Evolutionary conservation across 1,140 invertebrate genomes (phyloP).

Genomic region (Neoseiulus cucumeris): DNA sequence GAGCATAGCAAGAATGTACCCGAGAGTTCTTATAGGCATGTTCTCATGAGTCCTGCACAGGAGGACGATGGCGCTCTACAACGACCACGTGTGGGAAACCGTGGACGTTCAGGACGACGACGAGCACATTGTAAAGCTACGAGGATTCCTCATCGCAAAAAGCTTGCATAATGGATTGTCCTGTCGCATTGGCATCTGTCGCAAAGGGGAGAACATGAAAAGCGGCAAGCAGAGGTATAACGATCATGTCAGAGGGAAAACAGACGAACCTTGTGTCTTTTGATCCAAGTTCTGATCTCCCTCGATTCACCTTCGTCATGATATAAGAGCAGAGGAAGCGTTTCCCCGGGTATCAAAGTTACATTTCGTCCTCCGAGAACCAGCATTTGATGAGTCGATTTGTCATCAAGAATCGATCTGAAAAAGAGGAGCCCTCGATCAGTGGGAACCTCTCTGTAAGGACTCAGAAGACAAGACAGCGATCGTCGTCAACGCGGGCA

Average conservation of each 20-base stretch:
- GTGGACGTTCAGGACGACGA: too few species aligned
- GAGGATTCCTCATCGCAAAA: too few species aligned
- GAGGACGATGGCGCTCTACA: too few species aligned
- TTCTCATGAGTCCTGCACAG: too few species aligned
- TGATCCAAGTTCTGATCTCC: background rate
- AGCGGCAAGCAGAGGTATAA: too few species aligned
- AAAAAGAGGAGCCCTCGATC: background rate
- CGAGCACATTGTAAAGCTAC: too few species aligned
- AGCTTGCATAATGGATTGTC: too few species aligned
- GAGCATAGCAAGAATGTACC: background rate
- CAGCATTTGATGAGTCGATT: background rate
- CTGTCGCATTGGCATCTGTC: too few species aligned
- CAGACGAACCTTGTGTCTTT: background rate
- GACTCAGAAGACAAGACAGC: background rate
- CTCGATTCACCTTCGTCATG: background rate
- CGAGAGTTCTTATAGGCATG: too few species aligned
- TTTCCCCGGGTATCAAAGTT: background rate
- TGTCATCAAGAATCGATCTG: background rate
- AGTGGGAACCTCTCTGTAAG: background rate
- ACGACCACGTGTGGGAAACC: too few species aligned
- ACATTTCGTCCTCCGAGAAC: background rate
- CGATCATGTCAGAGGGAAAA: too few species aligned
- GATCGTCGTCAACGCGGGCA: background rate
- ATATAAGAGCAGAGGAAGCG: background rate
- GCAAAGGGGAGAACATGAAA: too few species aligned